These are phyloP conservation scores for Mantis religiosa DNA, from an alignment of 2,888 invertebrate species.

Conservation along the genomic window DNA sequence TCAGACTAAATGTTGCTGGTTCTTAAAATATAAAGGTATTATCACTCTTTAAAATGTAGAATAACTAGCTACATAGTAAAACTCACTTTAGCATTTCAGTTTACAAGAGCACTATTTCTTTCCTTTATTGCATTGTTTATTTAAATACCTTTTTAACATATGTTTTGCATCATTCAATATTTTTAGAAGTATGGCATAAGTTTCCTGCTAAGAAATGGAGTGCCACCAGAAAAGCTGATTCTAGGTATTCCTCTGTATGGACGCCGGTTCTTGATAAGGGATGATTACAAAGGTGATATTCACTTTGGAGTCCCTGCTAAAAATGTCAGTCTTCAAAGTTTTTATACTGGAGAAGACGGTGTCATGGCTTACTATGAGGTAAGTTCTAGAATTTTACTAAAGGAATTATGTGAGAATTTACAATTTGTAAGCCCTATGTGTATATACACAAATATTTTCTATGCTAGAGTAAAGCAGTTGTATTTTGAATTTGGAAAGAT, in stretches of 20 bases:
- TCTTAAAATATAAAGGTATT: too few species aligned
- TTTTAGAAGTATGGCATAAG: constrained; percentile 53
- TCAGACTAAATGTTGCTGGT: too few species aligned
- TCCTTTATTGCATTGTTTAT: background rate
- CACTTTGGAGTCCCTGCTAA: constrained; percentile 53
- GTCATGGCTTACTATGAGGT: constrained; percentile 88
- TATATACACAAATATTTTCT: too few species aligned
- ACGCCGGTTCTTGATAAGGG: constrained; percentile 62
- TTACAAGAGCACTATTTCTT: too few species aligned
- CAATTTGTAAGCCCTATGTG: too few species aligned
- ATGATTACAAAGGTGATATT: constrained; percentile 38
- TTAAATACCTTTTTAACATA: background rate
- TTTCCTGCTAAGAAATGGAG: constrained; percentile 68
- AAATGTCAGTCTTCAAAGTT: constrained; percentile 67
- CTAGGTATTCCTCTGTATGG: constrained; percentile 83
- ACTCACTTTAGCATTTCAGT: too few species aligned
- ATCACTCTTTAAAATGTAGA: too few species aligned
- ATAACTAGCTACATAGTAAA: too few species aligned
- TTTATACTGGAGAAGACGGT: constrained; percentile 72
- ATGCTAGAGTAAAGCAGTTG: too few species aligned
- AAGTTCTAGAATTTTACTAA: constrained; percentile 27
- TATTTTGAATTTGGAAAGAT: too few species aligned
- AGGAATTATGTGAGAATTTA: too few species aligned
- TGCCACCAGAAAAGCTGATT: constrained; percentile 71
- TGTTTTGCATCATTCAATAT: background rate